Conservation (phyloP, 2,113 vertebrate genomes). For the Prionailurus bengalensis region DNA sequence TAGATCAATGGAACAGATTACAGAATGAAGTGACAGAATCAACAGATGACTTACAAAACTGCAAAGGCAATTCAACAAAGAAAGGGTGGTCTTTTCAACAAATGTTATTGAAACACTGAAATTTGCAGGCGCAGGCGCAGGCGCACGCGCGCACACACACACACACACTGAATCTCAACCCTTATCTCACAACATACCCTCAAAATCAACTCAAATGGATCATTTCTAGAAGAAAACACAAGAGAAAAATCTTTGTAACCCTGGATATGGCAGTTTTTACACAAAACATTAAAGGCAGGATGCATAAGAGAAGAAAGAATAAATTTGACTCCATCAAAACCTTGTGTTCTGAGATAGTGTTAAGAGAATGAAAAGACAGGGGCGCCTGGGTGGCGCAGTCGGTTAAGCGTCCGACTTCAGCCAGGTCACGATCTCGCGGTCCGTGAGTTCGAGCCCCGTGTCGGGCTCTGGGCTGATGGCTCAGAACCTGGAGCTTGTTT, state of each 20-base stretch:
- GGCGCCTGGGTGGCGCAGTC: too few species aligned
- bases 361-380: not conserved
- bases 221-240: not conserved
- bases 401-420: too few species aligned
- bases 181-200: not conserved
- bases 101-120: not conserved
- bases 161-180: not conserved
- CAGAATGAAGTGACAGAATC: not conserved
- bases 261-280: not conserved
- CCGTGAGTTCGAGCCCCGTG: too few species aligned
- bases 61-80: not conserved
- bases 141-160: not conserved
- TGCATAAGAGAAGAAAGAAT: not conserved
- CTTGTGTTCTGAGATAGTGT: not conserved
- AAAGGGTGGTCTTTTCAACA: not conserved
- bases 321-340: not conserved
- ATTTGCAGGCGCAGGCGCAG: not conserved
- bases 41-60: not conserved
- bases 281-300: not conserved
- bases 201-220: not conserved
- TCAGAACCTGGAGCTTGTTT: too few species aligned
- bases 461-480: too few species aligned
- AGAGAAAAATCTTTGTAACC: not conserved
- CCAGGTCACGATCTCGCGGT: too few species aligned
- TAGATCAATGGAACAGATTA: not conserved